phyloP scores from a whole-genome alignment of 2,113 vertebrate species.

The Rhabdornis inornatus region DNA sequence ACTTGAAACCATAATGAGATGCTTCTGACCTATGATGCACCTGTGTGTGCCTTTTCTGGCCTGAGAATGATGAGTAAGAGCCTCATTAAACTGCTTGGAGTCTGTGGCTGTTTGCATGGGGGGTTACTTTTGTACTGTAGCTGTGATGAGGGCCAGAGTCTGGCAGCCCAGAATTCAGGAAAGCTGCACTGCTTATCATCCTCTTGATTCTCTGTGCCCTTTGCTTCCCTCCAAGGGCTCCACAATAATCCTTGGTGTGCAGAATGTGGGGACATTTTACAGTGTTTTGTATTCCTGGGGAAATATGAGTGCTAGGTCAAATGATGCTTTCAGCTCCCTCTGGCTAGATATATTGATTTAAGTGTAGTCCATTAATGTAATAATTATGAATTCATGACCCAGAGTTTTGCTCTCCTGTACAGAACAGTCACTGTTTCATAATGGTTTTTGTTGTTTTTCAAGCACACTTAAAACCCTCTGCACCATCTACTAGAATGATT shows the following conservation, averaged over 20 bases:
- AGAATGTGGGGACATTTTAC: neutral
- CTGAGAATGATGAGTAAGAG: neutral
- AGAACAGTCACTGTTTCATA: neutral
- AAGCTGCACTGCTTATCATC: neutral
- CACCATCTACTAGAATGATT: neutral
- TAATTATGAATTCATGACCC: slow-evolving; percentile 2
- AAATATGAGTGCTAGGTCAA: neutral
- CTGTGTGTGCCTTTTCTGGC: neutral
- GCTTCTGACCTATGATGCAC: neutral
- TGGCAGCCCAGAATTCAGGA: neutral
- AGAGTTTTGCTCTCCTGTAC: neutral
- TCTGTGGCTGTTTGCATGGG: neutral
- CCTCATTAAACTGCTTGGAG: neutral
- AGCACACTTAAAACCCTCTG: neutral
- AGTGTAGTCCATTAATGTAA: neutral
- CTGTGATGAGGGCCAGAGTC: neutral
- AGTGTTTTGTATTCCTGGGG: neutral
- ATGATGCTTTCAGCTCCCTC: neutral
- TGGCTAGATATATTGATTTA: neutral
- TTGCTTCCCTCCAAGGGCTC: neutral
- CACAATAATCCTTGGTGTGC: neutral
- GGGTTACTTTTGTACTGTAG: neutral
- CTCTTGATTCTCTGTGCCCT: neutral
- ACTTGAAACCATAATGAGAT: neutral
- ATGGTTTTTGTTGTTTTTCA: neutral